A percentile compares a stretch with the other conserved stretches of the same genome.
These are phyloP conservation scores for Melanotaenia boesemani DNA, from an alignment of 2,797 vertebrate genomes.

Conservation along the genomic window DNA sequence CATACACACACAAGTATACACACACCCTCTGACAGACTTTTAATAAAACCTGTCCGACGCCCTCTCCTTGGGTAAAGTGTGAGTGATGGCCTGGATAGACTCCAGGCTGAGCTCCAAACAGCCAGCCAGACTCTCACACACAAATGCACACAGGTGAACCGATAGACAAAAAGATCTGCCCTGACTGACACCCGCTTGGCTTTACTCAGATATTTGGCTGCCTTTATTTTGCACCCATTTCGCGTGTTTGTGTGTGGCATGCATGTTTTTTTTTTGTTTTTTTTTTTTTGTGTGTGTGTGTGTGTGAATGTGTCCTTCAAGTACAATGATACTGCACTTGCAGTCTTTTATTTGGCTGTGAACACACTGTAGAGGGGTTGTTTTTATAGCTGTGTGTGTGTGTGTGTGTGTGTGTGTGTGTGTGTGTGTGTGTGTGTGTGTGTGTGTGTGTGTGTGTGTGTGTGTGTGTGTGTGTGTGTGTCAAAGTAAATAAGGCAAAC, in stretches of 20 bases:
- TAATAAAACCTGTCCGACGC: constrained; percentile 84
- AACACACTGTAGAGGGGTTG: constrained; percentile 14
- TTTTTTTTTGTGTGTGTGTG: background rate
- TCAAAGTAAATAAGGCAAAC: constrained; percentile 42
- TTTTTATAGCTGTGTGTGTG: constrained; percentile 15
- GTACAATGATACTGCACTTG: constrained; percentile 10
- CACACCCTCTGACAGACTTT: constrained; percentile 81
- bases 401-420: constrained; percentile 19
- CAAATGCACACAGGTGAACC: constrained; percentile 48
- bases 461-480: constrained; percentile 24
- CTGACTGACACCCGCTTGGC: constrained; percentile 64
- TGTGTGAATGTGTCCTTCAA: constrained; percentile 12
- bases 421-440: constrained; percentile 22
- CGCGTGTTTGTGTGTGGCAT: constrained; percentile 33
- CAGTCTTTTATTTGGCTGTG: constrained; percentile 21
- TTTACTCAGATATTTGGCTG: constrained; percentile 56
- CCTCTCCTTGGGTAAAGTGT: constrained; percentile 79
- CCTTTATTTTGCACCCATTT: constrained; percentile 60
- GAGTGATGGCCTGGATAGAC: constrained; percentile 77
- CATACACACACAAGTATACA: constrained; percentile 43
- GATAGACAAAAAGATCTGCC: constrained; percentile 57
- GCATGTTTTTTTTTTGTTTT: background rate
- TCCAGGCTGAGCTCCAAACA: constrained; percentile 72
- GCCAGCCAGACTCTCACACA: constrained; percentile 42
- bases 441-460: constrained; percentile 19